Base-by-base conservation (phyloP, 2,888 invertebrate genomes). In the Aphidius colemani region DNA sequence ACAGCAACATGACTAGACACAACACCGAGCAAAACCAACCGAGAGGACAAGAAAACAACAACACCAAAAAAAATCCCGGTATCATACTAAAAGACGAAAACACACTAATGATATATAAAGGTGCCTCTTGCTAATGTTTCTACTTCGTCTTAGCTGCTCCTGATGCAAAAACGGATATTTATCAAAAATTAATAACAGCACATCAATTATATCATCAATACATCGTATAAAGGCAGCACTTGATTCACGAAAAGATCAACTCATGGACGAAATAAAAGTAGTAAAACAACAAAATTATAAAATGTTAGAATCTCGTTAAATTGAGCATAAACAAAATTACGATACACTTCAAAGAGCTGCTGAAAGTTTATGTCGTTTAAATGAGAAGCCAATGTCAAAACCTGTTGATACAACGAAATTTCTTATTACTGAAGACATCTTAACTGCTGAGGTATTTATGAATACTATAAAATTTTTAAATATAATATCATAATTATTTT, bases 241-340 rank as follows among this genome's bases (percentile, higher is more conserved):
- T 60, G 93, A 94, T 82, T 91, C 92, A 70, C 86, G 95, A 39
- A 93, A 95, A 78, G 87, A 89, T 56, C 90, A 91, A 73, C 83
- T 95, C 39, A 78, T 95, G 53, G 87, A 87, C 44, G 88, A 88
- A 73, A 89, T 95, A 39, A 92, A 94, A 72, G 89, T 89, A 72
- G 85, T 88, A 74, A 86, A 89, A 18, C 85, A 87, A 70, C 84
- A 88, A 53, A 94, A 94, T 80, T 85, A 89, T 72, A 87, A 88
- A 71, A 86, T 89, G 43, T 80, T 95, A 59, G 86, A 89, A 60
- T 86, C 88, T 64, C 92, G 94, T 80, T 88, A 91, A 84, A 92
- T 93, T 63, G 90, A 90, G 0, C 82, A 94, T 5, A 87, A 89
- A 67, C 86, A 87, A 1, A 90, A 7, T 84, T 92, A 18, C 85